Conservation (phyloP, 2,113 vertebrate genomes). For the Hippocampus comes region DNA sequence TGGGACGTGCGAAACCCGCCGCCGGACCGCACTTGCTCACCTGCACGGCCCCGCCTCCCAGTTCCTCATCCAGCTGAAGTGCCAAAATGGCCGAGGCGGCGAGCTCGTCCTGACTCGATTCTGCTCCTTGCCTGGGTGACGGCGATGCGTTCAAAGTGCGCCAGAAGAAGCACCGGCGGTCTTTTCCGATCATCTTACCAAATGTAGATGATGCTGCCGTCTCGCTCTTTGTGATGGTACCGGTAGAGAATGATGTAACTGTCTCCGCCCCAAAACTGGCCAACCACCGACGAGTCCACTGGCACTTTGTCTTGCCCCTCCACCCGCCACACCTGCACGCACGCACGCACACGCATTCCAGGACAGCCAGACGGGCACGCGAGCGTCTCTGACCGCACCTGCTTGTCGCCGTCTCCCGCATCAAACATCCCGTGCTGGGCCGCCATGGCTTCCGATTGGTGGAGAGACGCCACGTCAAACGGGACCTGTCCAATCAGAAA, state of each 20-base stretch:
- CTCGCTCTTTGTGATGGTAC: conserved; percentile 69
- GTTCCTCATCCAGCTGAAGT: conserved; percentile 78
- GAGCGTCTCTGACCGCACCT: conserved; percentile 52
- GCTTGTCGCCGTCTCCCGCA: conserved; percentile 77
- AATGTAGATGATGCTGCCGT: conserved; percentile 86
- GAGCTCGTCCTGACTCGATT: conserved; percentile 84
- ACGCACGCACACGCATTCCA: neutral
- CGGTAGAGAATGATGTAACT: conserved; percentile 86
- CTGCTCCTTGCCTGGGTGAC: conserved; percentile 79
- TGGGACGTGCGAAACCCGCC: neutral
- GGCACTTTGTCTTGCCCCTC: conserved; percentile 81
- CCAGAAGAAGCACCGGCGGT: neutral
- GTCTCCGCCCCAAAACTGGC: conserved; percentile 89
- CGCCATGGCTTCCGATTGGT: conserved; percentile 81
- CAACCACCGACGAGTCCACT: conserved; percentile 60
- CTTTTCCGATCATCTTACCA: conserved; percentile 72
- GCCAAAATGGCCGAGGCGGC: conserved; percentile 77
- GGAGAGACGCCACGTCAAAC: conserved; percentile 79
- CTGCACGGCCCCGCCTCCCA: conserved; percentile 83
- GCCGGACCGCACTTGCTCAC: conserved; percentile 31
- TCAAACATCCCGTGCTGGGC: conserved; percentile 90
- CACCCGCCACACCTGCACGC: conserved; percentile 83
- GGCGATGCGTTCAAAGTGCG: neutral
- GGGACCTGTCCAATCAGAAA: conserved; percentile 64
- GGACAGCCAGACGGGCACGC: neutral